A percentile compares a stretch with the other conserved stretches of the same genome.
Evolutionary conservation across 2,888 invertebrate species (phyloP).

Genomic region (Dolomedes plantarius): DNA sequence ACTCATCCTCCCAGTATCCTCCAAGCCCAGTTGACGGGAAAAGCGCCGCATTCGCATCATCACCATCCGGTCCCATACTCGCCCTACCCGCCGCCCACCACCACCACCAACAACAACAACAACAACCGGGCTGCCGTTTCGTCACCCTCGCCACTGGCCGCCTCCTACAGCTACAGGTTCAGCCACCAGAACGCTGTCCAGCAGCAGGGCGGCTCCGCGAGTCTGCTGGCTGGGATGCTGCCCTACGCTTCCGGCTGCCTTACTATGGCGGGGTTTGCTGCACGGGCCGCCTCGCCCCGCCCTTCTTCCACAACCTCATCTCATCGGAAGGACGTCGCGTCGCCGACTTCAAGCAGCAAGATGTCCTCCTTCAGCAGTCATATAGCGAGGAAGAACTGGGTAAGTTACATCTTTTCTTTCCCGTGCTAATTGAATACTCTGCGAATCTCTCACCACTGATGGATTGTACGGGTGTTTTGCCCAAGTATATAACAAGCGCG

Average conservation of each 20-base stretch:
- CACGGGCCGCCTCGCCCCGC: too few relatives aligned
- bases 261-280: background rate
- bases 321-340: background rate
- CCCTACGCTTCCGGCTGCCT: constrained; percentile 9
- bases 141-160: constrained; percentile 12
- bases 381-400: too few relatives aligned
- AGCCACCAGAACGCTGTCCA: constrained; percentile 9
- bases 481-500: too few relatives aligned
- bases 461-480: too few relatives aligned
- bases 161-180: background rate
- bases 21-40: constrained; percentile 21
- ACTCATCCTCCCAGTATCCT: background rate
- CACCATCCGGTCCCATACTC: constrained; percentile 23
- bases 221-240: background rate
- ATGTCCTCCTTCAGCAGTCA: background rate
- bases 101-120: too few relatives aligned
- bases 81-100: constrained; percentile 27
- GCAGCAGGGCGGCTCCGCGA: background rate
- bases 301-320: background rate
- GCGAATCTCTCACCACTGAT: too few relatives aligned
- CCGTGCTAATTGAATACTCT: too few relatives aligned
- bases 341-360: constrained; percentile 11
- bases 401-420: too few relatives aligned
- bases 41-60: constrained; percentile 18
- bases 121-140: too few relatives aligned